phyloP scores from a whole-genome alignment of 2,888 invertebrate species.

The Ephialtes manifestator region DNA sequence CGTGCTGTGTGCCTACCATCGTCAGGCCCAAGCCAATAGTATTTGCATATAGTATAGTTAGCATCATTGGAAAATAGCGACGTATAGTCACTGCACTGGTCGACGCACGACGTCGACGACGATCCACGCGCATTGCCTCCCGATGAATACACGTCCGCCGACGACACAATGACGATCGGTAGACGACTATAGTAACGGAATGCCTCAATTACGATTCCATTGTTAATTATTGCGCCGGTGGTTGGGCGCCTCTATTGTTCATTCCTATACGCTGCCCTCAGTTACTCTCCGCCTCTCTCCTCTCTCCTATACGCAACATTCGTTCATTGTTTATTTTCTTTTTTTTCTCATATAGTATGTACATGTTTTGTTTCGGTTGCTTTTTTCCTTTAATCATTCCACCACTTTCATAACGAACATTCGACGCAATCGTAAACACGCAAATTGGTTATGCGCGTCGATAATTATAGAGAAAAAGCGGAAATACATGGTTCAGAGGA shows the following conservation, averaged over 20 bases:
- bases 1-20: background rate
- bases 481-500: conserved; percentile 8
- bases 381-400: conserved; percentile 21
- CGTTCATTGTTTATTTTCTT: conserved; percentile 62
- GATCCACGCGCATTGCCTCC: conserved; percentile 56
- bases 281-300: conserved; percentile 26
- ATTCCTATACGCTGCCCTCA: conserved; percentile 56
- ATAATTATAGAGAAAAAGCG: conserved; percentile 36
- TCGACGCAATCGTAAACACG: conserved; percentile 7
- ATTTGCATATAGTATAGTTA: conserved; percentile 34
- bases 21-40: conserved; percentile 11
- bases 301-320: background rate
- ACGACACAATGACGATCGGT: conserved; percentile 71
- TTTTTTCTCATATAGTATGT: conserved; percentile 8
- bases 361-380: conserved; percentile 41
- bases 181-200: conserved; percentile 74
- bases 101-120: conserved; percentile 34
- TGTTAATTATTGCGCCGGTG: conserved; percentile 79
- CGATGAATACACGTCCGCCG: conserved; percentile 65
- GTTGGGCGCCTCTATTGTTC: conserved; percentile 74
- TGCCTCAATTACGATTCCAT: conserved; percentile 80
- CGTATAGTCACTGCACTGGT: background rate
- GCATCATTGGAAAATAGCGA: conserved; percentile 31
- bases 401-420: background rate
- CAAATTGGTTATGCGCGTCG: conserved; percentile 42